Percentiles rank a stretch among this genome's conserved stretches.
Evolutionary conservation across 2,888 invertebrate genomes (phyloP).

Genomic region (Lasioglossum marginatum): DNA sequence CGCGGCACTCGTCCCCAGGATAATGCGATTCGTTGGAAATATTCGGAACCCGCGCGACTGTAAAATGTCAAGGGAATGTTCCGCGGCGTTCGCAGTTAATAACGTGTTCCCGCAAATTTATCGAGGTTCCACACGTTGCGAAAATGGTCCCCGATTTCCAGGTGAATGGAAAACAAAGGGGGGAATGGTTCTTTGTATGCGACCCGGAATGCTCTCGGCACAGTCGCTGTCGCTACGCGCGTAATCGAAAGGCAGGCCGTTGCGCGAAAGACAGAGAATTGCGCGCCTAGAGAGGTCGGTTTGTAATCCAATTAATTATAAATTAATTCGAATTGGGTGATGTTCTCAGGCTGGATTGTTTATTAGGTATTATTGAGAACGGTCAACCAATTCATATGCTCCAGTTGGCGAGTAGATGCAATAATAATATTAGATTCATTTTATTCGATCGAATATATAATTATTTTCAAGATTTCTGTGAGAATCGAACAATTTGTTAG

Average conservation of each 20-base stretch:
- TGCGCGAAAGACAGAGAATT: background rate
- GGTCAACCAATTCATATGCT: background rate
- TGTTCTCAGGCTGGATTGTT: background rate
- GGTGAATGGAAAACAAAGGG: constrained; percentile 22
- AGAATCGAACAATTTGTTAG: background rate
- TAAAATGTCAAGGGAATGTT: constrained; percentile 37
- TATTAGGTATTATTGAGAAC: background rate
- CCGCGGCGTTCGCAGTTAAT: constrained; percentile 38
- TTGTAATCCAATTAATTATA: background rate
- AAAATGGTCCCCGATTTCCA: constrained; percentile 21
- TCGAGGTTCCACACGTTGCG: background rate
- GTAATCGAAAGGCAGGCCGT: background rate
- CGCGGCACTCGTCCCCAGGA: constrained; percentile 15
- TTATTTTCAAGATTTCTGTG: background rate
- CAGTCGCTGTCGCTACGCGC: too few relatives aligned
- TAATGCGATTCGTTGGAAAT: constrained; percentile 45
- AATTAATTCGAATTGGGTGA: background rate
- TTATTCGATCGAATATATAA: background rate
- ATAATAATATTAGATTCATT: background rate
- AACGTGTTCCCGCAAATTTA: constrained; percentile 40
- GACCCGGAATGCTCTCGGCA: background rate
- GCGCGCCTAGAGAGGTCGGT: background rate
- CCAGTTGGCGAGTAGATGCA: background rate
- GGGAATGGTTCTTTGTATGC: background rate
- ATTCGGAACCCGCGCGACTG: constrained; percentile 42